Evolutionary conservation across 2,113 vertebrate species (phyloP).

Genomic region (Shinisaurus crocodilurus): DNA sequence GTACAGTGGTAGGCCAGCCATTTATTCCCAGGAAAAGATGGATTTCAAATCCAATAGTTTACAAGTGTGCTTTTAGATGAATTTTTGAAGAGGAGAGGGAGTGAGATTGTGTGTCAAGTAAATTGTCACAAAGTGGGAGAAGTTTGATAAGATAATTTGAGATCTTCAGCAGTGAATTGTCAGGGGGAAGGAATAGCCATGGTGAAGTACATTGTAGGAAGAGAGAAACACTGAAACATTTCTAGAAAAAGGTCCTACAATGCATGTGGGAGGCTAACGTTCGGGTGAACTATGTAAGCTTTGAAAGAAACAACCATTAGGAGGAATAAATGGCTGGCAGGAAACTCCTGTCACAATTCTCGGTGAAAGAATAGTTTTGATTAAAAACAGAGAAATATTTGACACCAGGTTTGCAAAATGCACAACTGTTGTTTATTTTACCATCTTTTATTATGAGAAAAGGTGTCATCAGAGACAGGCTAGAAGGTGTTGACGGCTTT

Average conservation of each 20-base stretch:
- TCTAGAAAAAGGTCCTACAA: not conserved
- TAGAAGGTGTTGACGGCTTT: not conserved
- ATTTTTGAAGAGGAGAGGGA: constrained; percentile 21
- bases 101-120: constrained; percentile 17
- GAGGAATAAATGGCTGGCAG: not conserved
- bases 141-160: constrained; percentile 43
- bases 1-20: constrained; percentile 32
- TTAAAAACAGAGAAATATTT: not conserved
- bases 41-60: constrained; percentile 40
- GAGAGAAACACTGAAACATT: not conserved
- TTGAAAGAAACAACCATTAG: not conserved
- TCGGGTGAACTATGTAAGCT: not conserved
- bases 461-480: not conserved
- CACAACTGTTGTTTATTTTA: not conserved
- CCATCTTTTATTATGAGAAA: not conserved
- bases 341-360: not conserved
- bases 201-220: not conserved
- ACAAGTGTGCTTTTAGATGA: constrained; percentile 37
- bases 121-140: constrained; percentile 32
- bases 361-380: not conserved
- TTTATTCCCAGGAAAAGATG: constrained; percentile 36
- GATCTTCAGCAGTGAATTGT: constrained; percentile 16
- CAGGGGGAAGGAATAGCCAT: constrained; percentile 28
- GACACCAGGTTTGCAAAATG: not conserved
- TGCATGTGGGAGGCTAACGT: not conserved